Base-by-base conservation (phyloP, 2,113 vertebrate species). In the Dinomys branickii region DNA sequence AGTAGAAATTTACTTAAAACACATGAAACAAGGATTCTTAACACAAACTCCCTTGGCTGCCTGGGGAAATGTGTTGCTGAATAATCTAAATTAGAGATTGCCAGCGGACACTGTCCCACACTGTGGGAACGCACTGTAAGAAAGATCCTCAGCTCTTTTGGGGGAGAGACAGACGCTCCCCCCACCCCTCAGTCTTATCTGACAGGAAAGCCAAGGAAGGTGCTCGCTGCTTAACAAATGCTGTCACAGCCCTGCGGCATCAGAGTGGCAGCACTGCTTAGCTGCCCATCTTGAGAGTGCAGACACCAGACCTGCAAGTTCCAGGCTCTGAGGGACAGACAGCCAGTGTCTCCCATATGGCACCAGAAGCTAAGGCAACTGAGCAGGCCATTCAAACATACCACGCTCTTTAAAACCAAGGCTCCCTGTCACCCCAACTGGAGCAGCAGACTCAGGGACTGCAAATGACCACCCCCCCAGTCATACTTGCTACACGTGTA, bases 401-500 rank as follows among this genome's bases (percentile, higher is more conserved):
- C 67, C 17, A 24, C 6, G 69, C 19, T 69, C 65, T 30, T 35
- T 30, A 44, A 12, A 10, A 6, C 41, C 35, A 44, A 11, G 35
- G 19, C 59, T 63, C 59, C 59, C 3, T 30, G 59, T 61, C 59
- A 65, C 28, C 28, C 63, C 65, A 69, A 19, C 65, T n/a, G 6
- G 14, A 69, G 65, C 33, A 35, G 33, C 0, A 5, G 0, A 28
- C 81, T 81, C 56, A 94, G 59, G 7, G 28, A 73, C 71, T 17
- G 35, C 20, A 86, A 61, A 54, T 86, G 33, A 73, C 47, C 5
- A 5, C 19, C 58, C 24, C 19, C 67, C 73, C 26, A 22, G 22
- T 41, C 99, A 85, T 98, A 99, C 99, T 99, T 99, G 98, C 99
- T 99, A 97, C 99, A 99, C 93, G 99, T 99, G 97, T 99, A 99